phyloP scores from a whole-genome alignment of 2,797 vertebrate genomes.

The Pantherophis alleghaniensis region DNA sequence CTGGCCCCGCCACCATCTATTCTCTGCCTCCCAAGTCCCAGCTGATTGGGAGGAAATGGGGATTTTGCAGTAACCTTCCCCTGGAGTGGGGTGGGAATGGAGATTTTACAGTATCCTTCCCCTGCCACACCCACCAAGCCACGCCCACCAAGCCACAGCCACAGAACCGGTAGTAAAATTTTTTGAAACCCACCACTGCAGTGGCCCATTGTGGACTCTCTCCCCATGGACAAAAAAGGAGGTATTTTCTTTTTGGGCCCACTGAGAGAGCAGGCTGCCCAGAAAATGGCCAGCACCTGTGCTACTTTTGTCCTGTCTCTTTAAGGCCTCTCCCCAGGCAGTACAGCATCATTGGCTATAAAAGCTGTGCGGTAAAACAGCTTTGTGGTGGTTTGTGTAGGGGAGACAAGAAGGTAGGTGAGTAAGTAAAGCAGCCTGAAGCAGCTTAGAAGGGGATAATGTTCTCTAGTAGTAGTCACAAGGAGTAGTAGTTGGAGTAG shows the following conservation, averaged over 20 bases:
- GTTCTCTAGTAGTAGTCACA: background rate
- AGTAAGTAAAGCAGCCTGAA: background rate
- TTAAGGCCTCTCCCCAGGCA: background rate
- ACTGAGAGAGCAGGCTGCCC: background rate
- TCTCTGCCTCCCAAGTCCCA: too few relatives aligned
- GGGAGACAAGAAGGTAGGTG: background rate
- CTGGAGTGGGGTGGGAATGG: too few relatives aligned
- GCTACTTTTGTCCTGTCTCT: background rate
- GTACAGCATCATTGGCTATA: background rate
- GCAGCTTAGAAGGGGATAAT: background rate
- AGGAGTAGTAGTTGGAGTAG: background rate
- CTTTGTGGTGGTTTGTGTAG: background rate
- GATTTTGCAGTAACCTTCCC: too few relatives aligned
- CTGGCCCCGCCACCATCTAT: too few relatives aligned
- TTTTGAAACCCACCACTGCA: background rate
- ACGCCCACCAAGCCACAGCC: too few relatives aligned
- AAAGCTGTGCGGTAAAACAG: background rate
- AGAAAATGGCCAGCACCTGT: background rate
- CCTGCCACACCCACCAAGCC: too few relatives aligned
- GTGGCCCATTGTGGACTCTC: background rate
- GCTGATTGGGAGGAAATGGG: too few relatives aligned
- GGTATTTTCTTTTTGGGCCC: background rate
- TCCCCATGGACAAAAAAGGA: background rate
- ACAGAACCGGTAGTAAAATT: too few relatives aligned
- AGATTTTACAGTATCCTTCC: too few relatives aligned